phyloP scores from a whole-genome alignment of 2,113 vertebrate species.

The Aspidoscelis tigris region DNA sequence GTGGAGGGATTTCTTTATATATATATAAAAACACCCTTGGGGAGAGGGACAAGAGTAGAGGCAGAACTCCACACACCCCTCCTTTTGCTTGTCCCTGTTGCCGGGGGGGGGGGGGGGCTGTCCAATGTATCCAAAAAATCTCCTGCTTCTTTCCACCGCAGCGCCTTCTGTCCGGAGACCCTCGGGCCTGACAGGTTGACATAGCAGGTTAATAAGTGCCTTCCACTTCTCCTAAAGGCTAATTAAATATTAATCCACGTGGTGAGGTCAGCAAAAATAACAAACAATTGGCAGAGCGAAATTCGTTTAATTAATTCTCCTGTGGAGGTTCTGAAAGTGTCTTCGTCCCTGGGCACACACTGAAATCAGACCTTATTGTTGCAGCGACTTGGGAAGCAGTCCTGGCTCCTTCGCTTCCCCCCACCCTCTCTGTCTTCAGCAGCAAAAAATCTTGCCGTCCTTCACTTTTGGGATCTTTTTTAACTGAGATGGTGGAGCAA shows the following conservation, averaged over 20 bases:
- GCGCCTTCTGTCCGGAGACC: constrained; percentile 78
- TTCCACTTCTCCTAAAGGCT: constrained; percentile 94
- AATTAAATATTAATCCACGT: constrained; percentile 99
- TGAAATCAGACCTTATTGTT: constrained; percentile 71
- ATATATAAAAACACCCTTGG: too few species aligned
- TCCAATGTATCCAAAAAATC: background rate
- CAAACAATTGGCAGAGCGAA: constrained; percentile 87
- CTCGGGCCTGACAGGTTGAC: constrained; percentile 90
- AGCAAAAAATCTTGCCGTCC: constrained; percentile 41
- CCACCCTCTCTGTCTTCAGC: background rate
- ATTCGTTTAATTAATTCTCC: constrained; percentile 93
- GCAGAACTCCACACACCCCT: background rate
- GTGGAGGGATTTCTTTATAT: too few species aligned
- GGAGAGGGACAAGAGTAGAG: background rate
- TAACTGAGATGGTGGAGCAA: background rate
- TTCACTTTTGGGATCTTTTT: constrained; percentile 2
- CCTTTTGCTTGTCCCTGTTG: background rate
- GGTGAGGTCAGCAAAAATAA: constrained; percentile 97
- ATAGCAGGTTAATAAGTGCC: constrained; percentile 97
- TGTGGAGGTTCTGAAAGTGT: constrained; percentile 77
- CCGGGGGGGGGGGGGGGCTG: accelerated
- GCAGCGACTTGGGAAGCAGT: constrained; percentile 33
- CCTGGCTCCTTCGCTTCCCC: background rate
- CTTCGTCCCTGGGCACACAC: constrained; percentile 71
- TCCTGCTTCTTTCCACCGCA: constrained; percentile 60